Evolutionary conservation across 1,140 invertebrate species (phyloP), one percentile per base, ranked within the genome.

Genomic region (Doryteuthis pealeii): DNA sequence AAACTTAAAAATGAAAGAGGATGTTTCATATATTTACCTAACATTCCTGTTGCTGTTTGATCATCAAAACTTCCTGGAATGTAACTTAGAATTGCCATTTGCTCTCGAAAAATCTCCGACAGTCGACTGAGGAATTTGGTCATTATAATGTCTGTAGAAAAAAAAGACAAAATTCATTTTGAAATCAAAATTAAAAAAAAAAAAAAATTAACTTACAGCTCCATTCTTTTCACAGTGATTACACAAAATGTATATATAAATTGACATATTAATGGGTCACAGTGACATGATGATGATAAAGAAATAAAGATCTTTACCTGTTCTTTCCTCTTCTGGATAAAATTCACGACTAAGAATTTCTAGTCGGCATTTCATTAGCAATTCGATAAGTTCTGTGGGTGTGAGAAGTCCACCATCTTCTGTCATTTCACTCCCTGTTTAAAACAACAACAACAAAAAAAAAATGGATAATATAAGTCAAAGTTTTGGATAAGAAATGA

Each of bases 51-150:
- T 18, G 75, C 75, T 49, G 73, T 67, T 12, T 73, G 28, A 10
- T 45, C 69, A 40, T 71, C 70, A 70, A 76, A 76, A 12, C 67
- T 70, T 31, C 75, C 75, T 26, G 75, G 75, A 15, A 76, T 73
- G 28, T 73, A 76, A 18, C 70, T 69, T 10, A 76, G 30, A 22
- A 69, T 43, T 65, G 72, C 65, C 45, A 73, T 18, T 10, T 54
- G 31, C 6, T 40, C 66, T 33, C 66, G 67, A 14, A 76, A 70
- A 18, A 70, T 58, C 15, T 31, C 15, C 3, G 62, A 69, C 18
- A 76, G 30, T 54, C 75, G n/a, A 18, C 45, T 18, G 32, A 76
- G 65, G 54, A 76, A 76, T 1, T 71, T 43, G 5, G 22, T 62
- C 58, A 62, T 62, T 15, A 26, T 4, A 15, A 4, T 26, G 5